Conservation (phyloP, 1,140 invertebrate species). For the Drosophila burlai region DNA sequence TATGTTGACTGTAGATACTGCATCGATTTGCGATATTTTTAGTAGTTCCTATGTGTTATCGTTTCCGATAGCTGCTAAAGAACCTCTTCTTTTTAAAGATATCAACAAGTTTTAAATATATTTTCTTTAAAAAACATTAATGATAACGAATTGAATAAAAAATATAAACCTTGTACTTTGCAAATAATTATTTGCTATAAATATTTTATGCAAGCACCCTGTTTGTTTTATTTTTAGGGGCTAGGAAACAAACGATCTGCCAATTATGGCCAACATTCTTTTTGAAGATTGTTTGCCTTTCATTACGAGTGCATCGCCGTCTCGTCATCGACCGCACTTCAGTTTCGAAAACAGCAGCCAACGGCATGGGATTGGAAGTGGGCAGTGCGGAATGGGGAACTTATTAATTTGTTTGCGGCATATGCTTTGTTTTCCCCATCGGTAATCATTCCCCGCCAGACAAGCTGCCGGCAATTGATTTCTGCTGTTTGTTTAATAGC, state of each 20-base stretch:
- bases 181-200: neutral
- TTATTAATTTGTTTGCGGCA: conserved; percentile 58
- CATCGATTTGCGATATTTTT: no score
- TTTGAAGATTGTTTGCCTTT: conserved; percentile 82
- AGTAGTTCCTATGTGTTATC: no score
- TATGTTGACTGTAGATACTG: no score
- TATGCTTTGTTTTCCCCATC: conserved; percentile 62
- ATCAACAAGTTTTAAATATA: no score
- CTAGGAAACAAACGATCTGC: conserved; percentile 52
- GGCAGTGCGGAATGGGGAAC: conserved; percentile 18
- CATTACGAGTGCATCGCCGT: conserved; percentile 75
- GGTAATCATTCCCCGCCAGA: conserved; percentile 51
- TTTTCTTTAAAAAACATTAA: neutral
- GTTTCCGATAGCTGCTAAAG: no score
- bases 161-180: neutral
- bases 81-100: no score
- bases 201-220: neutral
- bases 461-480: conserved; percentile 73
- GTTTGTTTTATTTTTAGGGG: conserved; percentile 52
- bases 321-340: conserved; percentile 34
- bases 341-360: conserved; percentile 8
- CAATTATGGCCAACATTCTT: conserved; percentile 77
- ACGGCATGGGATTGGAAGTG: conserved; percentile 1
- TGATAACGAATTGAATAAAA: neutral
- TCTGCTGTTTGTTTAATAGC: conserved; percentile 56